These are phyloP conservation scores for Pollachius pollachius DNA, from an alignment of 2,113 vertebrate genomes.

Conservation along the genomic window DNA sequence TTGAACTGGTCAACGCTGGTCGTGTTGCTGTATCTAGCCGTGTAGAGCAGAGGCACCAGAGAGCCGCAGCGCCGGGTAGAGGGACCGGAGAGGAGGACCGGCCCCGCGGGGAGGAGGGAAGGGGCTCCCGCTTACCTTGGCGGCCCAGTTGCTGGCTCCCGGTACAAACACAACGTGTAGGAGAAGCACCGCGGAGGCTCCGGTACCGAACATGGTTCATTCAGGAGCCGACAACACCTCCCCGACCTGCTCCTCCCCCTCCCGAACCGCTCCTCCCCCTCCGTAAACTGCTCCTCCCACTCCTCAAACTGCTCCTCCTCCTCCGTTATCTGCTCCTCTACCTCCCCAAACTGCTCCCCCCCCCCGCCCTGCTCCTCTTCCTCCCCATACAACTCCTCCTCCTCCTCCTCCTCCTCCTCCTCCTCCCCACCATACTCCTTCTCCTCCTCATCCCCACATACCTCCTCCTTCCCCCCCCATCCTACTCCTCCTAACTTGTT, in stretches of 20 bases:
- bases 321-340: too few species aligned
- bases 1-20: background rate
- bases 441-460: too few species aligned
- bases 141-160: conserved; percentile 32
- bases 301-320: too few species aligned
- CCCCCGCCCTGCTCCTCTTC: too few species aligned
- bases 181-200: conserved; percentile 49
- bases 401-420: too few species aligned
- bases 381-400: too few species aligned
- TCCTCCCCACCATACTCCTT: too few species aligned
- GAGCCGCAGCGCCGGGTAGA: too few species aligned
- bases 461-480: too few species aligned
- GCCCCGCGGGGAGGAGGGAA: background rate
- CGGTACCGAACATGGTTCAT: conserved; percentile 65
- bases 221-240: conserved; percentile 39
- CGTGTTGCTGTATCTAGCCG: background rate
- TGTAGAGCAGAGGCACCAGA: too few species aligned
- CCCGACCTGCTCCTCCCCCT: conserved; percentile 21
- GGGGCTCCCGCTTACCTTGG: conserved; percentile 49
- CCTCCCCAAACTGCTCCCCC: too few species aligned
- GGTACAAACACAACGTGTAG: conserved; percentile 42
- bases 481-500: too few species aligned
- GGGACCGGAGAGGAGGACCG: background rate
- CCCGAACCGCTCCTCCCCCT: conserved; percentile 6
- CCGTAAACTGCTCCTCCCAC: background rate